Evolutionary conservation across 2,113 vertebrate genomes (phyloP), one percentile per base, ranked within the genome.

Genomic region (Numida meleagris): DNA sequence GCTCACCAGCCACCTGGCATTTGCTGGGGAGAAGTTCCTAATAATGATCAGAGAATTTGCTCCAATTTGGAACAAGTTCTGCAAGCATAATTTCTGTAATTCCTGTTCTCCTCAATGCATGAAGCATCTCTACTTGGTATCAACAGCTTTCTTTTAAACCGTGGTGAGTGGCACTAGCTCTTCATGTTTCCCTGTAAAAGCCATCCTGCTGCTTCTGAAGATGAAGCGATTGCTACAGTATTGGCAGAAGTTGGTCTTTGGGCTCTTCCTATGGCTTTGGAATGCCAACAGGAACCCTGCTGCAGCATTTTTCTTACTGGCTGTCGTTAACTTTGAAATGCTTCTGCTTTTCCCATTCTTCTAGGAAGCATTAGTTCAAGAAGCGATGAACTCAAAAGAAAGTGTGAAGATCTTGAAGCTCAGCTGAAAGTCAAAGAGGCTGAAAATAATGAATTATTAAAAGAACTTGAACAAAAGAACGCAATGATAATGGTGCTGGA

Each of bases 401-500:
- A 98, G 58, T 99, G 99, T 12, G 99, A 99, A 92, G 99, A 99
- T 82, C 98, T 99, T 57, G 99, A 99, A 95, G 98, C 98, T 14
- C 98, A 99, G 97, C 98, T 99, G 65, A 98, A 98, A 94, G 97
- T 93, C 89, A 99, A 99, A 96, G 99, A 99, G 96, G 97, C 98
- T 18, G 99, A 99, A 96, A 99, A 99, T 70, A 94, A 90, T 0
- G 98, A 99, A 96, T 96, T 99, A 81, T 88, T 99, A 86, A 96
- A 97, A 42, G 98, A 99, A 94, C 98, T 99, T 29, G 99, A 99
- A 96, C 99, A 99, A 97, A 99, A 99, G 97, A 98, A 98, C 1
- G 99, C 99, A 0, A 98, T 98, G 98, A 98, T 99, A 89, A 98
- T 98, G 1, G 99, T 99, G 82, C 98, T 99, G 96, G 99, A 99